Conservation (phyloP, 2,113 vertebrate species). For the Alligator mississippiensis region DNA sequence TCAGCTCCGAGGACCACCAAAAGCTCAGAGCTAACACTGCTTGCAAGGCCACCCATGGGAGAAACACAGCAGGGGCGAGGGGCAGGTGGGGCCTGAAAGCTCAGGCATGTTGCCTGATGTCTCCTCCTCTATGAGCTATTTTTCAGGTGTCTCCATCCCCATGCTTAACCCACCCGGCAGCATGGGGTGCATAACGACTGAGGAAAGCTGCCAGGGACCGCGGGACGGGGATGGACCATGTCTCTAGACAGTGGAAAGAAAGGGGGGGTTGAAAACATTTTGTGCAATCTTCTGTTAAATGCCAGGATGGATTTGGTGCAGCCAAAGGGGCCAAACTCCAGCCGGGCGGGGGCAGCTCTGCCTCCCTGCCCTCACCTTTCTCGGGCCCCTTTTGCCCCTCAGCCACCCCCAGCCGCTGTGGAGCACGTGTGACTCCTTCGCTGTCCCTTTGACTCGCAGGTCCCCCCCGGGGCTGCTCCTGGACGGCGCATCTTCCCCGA, state of each 20-base stretch:
- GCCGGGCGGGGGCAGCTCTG: not conserved
- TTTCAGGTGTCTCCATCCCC: not conserved
- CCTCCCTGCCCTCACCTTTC: not conserved
- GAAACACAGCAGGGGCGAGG: not conserved
- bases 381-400: too few relatives aligned
- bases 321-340: not conserved
- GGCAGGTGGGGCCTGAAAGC: not conserved
- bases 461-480: not conserved
- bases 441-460: accelerated
- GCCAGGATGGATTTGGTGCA: not conserved
- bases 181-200: not conserved
- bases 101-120: not conserved
- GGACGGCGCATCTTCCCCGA: not conserved
- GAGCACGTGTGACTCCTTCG: accelerated
- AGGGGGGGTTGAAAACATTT: not conserved
- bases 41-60: not conserved
- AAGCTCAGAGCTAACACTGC: not conserved
- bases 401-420: too few relatives aligned
- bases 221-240: not conserved
- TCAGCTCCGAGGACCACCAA: not conserved
- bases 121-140: not conserved
- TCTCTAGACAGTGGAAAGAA: not conserved
- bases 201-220: not conserved
- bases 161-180: not conserved
- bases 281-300: too few relatives aligned